These are phyloP conservation scores for Thalassophryne amazonica DNA, from an alignment of 2,797 vertebrate species.

Conservation along the genomic window DNA sequence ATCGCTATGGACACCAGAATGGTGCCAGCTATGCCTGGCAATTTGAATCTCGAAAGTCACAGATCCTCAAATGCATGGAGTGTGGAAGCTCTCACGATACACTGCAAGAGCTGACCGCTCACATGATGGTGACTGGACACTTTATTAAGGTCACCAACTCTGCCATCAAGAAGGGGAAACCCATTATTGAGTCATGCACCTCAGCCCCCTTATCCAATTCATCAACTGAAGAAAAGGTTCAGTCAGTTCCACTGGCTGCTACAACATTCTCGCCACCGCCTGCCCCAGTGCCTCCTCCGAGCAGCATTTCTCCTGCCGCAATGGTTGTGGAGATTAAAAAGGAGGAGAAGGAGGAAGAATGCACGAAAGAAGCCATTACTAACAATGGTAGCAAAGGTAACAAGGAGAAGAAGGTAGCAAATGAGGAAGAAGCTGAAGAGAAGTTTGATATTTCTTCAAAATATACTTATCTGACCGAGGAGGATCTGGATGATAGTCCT, in stretches of 20 bases:
- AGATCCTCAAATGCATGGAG: slow-evolving; percentile 99
- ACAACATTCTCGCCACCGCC: slow-evolving; percentile 94
- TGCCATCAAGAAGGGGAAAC: slow-evolving; percentile 98
- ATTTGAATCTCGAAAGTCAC: slow-evolving; percentile 97
- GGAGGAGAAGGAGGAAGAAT: slow-evolving; percentile 91
- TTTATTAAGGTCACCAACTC: slow-evolving; percentile 99
- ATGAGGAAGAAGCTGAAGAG: slow-evolving; percentile 86
- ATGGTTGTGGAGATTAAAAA: slow-evolving; percentile 89
- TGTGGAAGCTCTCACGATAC: slow-evolving; percentile 96
- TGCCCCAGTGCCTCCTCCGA: slow-evolving; percentile 84
- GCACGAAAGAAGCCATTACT: slow-evolving; percentile 77
- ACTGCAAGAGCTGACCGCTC: slow-evolving; percentile 94
- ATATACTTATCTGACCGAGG: slow-evolving; percentile 95
- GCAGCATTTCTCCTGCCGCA: slow-evolving; percentile 84
- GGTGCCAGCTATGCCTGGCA: slow-evolving; percentile 99
- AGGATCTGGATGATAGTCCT: slow-evolving; percentile 95
- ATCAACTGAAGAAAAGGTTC: slow-evolving; percentile 88
- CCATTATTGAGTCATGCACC: slow-evolving; percentile 85
- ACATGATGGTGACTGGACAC: slow-evolving; percentile 99
- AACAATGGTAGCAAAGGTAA: slow-evolving; percentile 55
- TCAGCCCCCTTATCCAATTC: slow-evolving; percentile 73
- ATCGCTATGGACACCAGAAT: slow-evolving; percentile 97
- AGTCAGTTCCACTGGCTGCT: slow-evolving; percentile 95
- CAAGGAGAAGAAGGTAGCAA: slow-evolving; percentile 84
- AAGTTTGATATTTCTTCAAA: slow-evolving; percentile 96